A percentile compares a stretch with the other conserved stretches of the same genome.
phyloP scores from a whole-genome alignment of 2,888 invertebrate species.

The Ormyrus labotus region DNA sequence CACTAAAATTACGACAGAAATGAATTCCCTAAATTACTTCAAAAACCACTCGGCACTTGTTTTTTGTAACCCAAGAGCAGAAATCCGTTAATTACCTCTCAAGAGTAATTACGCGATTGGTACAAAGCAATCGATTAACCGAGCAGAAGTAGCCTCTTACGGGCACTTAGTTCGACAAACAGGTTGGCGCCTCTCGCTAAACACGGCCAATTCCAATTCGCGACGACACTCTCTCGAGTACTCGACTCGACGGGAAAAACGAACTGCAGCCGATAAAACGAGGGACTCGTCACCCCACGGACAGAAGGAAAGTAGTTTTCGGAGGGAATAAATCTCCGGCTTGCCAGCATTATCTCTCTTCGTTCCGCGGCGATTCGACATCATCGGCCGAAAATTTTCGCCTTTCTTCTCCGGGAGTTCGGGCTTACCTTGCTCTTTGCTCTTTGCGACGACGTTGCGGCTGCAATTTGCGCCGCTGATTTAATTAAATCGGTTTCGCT shows the following conservation, averaged over 20 bases:
- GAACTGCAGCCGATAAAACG: too few relatives aligned
- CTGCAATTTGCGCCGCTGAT: slow-evolving; percentile 23
- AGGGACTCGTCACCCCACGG: too few relatives aligned
- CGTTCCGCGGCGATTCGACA: neutral
- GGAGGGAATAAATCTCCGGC: neutral
- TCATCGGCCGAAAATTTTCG: neutral
- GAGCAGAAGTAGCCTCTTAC: neutral
- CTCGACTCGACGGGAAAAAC: too few relatives aligned
- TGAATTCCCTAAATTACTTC: too few relatives aligned
- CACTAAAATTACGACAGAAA: too few relatives aligned
- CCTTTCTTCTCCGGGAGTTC: neutral
- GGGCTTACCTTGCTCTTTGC: slow-evolving; percentile 23
- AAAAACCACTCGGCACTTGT: too few relatives aligned
- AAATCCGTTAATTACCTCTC: too few relatives aligned
- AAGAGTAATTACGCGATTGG: too few relatives aligned
- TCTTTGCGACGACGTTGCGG: neutral
- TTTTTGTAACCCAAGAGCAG: too few relatives aligned
- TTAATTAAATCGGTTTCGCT: slow-evolving; percentile 51
- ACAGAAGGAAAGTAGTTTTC: too few relatives aligned
- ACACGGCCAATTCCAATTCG: slow-evolving; percentile 14
- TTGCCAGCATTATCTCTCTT: neutral
- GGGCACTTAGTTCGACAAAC: slow-evolving; percentile 22
- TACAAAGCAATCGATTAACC: too few relatives aligned
- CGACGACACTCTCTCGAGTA: too few relatives aligned
- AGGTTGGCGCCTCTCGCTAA: neutral